Base-by-base conservation (phyloP, 2,888 invertebrate genomes). In the Ferdinandea cuprea region DNA sequence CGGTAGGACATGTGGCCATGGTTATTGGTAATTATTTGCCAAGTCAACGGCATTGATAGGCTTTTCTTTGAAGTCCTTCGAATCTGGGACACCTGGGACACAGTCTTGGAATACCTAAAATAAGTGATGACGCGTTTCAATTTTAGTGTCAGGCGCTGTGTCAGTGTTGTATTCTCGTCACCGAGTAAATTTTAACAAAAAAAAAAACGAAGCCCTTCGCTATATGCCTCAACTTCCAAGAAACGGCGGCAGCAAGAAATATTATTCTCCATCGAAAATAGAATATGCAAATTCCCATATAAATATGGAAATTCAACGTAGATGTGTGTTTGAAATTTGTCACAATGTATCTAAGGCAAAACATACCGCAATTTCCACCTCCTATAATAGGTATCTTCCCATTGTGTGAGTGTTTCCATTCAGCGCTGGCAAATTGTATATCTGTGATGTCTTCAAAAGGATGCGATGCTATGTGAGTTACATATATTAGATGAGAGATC, bases 201-300 rank as follows among this genome's bases (percentile, higher is more conserved):
- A n/a, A 59, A 48, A 48, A 48, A 59, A 40, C 25, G 40, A 30
- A 50, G 13, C 6, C n/a, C 19, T 0, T 6, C 9, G 40, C 30
- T 25, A n/a, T 25, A 25, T 25, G 25, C 25, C 3, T 2, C 25
- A 25, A 25, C 25, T 5, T 5, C 25, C 25, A 25, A 25, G 25
- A 5, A 30, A 21, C 3, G 11, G 19, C 15, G 17, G 19, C 46
- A 44, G 13, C 32, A 44, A 44, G 9, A 48, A 69, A 76, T 52
- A 52, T 40, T 80, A 76, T 76, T 81, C 37, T 13, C 65, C 74
- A 71, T 76, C 65, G 76, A 61, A 83, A 77, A 77, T 83, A 66
- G 66, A 59, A 83, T 83, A 81, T 81, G 77, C 72, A 83, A 83
- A 83, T 72, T 61, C 37, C 9, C 42, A 61, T 54, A 56, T 72